Base-by-base conservation (phyloP, 2,888 invertebrate species). In the Acrocyrtus sp. region DNA sequence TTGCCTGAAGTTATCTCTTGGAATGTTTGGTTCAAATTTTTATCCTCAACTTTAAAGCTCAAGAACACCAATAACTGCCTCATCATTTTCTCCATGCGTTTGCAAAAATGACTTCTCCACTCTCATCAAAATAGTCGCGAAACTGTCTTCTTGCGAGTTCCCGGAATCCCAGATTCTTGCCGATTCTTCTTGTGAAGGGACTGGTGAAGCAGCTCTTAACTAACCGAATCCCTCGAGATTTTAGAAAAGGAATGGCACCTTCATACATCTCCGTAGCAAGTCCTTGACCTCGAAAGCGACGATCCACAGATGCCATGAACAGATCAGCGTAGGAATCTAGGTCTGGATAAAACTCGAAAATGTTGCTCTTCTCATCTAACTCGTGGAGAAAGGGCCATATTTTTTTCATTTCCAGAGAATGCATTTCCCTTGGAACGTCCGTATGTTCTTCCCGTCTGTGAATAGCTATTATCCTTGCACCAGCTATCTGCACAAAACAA, bases 291-390 rank as follows among this genome's bases (percentile, higher is more conserved):
- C 78, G 65, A 67, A 72, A 78, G 6, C 72, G 68, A 22, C 48
- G 53, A 70, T 78, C 76, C n/a, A 78, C 76, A 19, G 74, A 74
- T 41, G 76, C 76, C 76, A 78, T 78, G 61, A 78, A 78, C 34
- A 78, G 43, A 34, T 78, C 78, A n/a, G 56, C 78, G 56, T 78
- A 78, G 22, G 57, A 54, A 56, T 78, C 78, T 54, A 78, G 10
- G 21, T 72, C 62, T 22, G 78, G 76, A 26, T 74, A 78, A 24
- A 58, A 51, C 48, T 74, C 60, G 53, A 78, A 78, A 41, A 78
- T 65, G 22, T 58, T 70, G 27, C 72, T 69, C n/a, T 74, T 57
- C 58, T 65, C 69, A 39, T 78, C 78, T 26, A 78, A 50, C 26
- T 74, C 58, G 41, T 72, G 61, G 15, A 78, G 74, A 50, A 78